Base-by-base conservation (phyloP, 2,113 vertebrate species). In the Ctenomys sociabilis region DNA sequence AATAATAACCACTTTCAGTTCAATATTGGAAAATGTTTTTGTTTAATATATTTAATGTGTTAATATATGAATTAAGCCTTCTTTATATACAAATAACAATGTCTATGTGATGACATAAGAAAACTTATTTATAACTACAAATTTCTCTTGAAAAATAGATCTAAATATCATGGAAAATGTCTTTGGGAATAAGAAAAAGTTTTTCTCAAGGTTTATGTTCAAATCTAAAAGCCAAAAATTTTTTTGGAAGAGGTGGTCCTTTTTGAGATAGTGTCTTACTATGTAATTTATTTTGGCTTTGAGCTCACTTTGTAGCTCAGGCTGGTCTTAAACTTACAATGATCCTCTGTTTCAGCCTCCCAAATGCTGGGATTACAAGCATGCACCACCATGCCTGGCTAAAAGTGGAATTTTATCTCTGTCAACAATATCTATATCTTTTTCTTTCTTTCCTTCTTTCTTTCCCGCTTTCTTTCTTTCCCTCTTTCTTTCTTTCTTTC, bases 21-120 rank as follows among this genome's bases (percentile, higher is more conserved):
- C 61, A 92, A 89, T 97, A 93, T 59, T 93, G 75, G 63, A 95
- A 95, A 96, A 93, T 90, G 45, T 1, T 43, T 95, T 92, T 94
- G 11, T 66, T 22, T 88, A 59, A 82, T 9, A 9, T 70, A 85
- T 61, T 93, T 90, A 70, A 95, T 87, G 87, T 37, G 92, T 70
- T 64, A 82, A 83, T 94, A 84, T 75, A 54, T 92, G 86, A 95
- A 86, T 89, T 78, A 54, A 89, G 59, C 85, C 93, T 96, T 88
- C 8, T 90, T 77, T 81, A 28, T 28, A 70, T 49, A 80, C 59
- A 82, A 96, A 92, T 11, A 90, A 66, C n/a, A 73, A 90, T 86
- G 82, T 97, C 88, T 92, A 89, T 95, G 49, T 37, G 57, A 77
- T 93, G 90, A 43, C 63, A 26, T 91, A 84, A 85, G 37, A 87